Base-by-base conservation (phyloP, 2,797 vertebrate species). In the Tinamus major region DNA sequence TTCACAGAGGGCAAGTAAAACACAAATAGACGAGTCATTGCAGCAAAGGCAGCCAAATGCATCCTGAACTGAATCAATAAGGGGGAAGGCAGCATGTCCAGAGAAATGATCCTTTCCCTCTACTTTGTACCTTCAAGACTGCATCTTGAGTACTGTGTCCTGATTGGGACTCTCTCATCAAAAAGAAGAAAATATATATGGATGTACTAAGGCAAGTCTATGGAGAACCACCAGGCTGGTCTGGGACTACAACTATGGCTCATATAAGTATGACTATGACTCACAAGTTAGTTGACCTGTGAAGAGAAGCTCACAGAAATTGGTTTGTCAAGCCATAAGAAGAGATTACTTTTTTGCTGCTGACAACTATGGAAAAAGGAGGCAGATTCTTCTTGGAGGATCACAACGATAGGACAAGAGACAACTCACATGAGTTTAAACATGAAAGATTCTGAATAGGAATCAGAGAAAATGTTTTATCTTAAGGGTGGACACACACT, bases 1-100 rank as follows among this genome's bases (percentile, higher is more conserved):
- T 10, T 20, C 51, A 6, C 1, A 46, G 42, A 46, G 51, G 51
- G 59, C n/a, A 20, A 42, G 12, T 8, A 49, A 23, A 44, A 62
- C 46, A 21, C 2, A 13, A 37, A 59, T n/a, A 26, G 58, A 37
- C 0, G 1, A 15, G n/a, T 5, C 18, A 20, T 12, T 29, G 49
- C 37, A 79, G 59, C 15, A 76, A 33, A 55, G 31, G 29, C 29
- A 14, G 24, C 35, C 41, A 56, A 15, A 6, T 27, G 44, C 20
- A 46, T 31, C 29, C 17, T 1, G 2, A 18, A 26, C 10, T 71
- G 11, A 20, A 29, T 19, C n/a, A 58, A 11, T 12, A 33, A 16
- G 4, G 62, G 9, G 3, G 5, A 7, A 44, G 27, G 27, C 21
- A 76, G 4, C 17, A 10, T 51, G 9, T 4, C 11, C 42, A 64